Base-by-base conservation (phyloP, 2,888 invertebrate species). In the Tachina lurida region DNA sequence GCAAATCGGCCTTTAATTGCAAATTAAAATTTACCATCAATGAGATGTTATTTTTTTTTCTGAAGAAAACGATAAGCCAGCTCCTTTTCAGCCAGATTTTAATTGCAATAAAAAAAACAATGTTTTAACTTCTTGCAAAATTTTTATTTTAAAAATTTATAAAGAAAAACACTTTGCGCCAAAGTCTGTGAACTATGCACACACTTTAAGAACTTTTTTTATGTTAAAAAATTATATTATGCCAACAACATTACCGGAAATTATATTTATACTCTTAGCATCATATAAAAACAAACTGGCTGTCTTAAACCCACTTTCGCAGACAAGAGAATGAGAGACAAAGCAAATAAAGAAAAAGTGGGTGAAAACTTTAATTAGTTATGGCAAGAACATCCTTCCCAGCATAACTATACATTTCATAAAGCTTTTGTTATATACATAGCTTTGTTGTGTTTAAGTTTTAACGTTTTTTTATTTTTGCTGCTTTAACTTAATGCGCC, bases 291-390 rank as follows among this genome's bases (percentile, higher is more conserved):
- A 49, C 12, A n/a, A 63, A 63, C 12, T 58, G 13, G 0, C 12
- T 41, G 52, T 62, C 22, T 39, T 22, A 39, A 12, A 19, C 52
- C 41, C 19, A 63, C n/a, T 60, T 80, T 80, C 41, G 15, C 10
- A 9, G 10, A 54, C 9, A 10, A 39, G 9, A 9, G 8, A 49
- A 43, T 9, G 45, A 22, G 63, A 12, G 12, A 19, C n/a, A 41
- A 58, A 15, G 45, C 22, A 19, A 62, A 13, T 7, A 47, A 17
- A 3, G 17, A 17, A 58, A 56, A 52, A 74, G 17, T 62, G 54
- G 41, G 31, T 45, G 73, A 79, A 68, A 83, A 79, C 79, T 83
- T 79, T 80, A 86, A 83, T 86, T 83, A 86, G 82, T 76, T 82
- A 67, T 83, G 82, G 56, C 75, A 79, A 79, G 49, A 73, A 49